phyloP scores from a whole-genome alignment of 1,140 invertebrate species.

The Armadillidium nasatum region DNA sequence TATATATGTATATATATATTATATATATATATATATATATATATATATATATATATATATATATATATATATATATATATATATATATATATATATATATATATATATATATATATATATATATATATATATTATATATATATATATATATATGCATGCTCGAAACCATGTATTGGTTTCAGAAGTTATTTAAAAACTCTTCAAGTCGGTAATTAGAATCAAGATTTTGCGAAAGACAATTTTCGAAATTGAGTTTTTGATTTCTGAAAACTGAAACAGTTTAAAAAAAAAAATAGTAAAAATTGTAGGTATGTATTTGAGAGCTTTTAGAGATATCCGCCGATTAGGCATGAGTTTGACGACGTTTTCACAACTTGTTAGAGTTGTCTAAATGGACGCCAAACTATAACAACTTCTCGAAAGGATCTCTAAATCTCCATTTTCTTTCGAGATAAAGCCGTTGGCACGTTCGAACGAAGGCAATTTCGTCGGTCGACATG shows the following conservation, averaged over 20 bases:
- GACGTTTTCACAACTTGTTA: conserved; percentile 10
- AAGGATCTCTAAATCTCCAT: conserved; percentile 10
- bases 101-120: conserved; percentile 18
- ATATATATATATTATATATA: background rate
- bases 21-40: conserved; percentile 5
- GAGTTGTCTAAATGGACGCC: conserved; percentile 6
- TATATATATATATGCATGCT: background rate
- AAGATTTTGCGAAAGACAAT: background rate
- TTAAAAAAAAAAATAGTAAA: background rate
- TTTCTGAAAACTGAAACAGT: background rate
- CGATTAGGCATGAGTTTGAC: conserved; percentile 1
- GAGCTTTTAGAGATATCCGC: background rate
- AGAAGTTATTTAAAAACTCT: background rate
- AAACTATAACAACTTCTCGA: background rate
- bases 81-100: conserved; percentile 19
- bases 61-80: background rate
- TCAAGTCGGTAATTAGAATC: background rate
- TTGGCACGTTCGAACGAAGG: background rate
- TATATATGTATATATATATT: background rate
- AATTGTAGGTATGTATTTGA: background rate
- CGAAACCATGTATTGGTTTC: too few species aligned
- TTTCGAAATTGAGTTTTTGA: background rate
- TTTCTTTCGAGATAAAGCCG: conserved; percentile 2
- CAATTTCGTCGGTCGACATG: background rate
- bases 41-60: conserved; percentile 22